Percentiles rank a stretch among this genome's conserved stretches.
Evolutionary conservation across 1,140 invertebrate genomes (phyloP).

Genomic region (Listronotus bonariensis): DNA sequence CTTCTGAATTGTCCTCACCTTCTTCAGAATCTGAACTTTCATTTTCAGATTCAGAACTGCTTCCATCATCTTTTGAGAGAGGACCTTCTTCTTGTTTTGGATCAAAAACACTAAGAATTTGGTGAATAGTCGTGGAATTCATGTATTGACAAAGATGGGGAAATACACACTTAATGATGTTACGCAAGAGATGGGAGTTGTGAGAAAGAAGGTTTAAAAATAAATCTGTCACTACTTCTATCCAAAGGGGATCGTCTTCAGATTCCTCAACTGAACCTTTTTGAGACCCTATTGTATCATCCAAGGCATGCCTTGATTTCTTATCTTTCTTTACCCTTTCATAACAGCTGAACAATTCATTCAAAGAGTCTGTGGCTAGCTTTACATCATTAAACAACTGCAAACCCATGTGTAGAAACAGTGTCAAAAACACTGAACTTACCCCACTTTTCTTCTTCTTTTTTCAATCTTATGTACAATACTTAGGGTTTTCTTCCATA

Average conservation of each 20-base stretch:
- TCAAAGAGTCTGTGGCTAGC: conserved; percentile 67
- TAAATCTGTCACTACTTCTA: conserved; percentile 78
- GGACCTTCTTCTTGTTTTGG: conserved; percentile 67
- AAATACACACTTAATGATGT: conserved; percentile 72
- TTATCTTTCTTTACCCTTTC: conserved; percentile 62
- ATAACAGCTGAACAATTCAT: conserved; percentile 72
- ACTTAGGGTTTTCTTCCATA: conserved; percentile 65
- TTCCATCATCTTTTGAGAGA: conserved; percentile 57
- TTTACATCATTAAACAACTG: conserved; percentile 72
- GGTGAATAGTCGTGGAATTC: conserved; percentile 67
- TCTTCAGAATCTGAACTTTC: conserved; percentile 58
- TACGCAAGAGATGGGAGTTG: conserved; percentile 69
- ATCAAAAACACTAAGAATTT: conserved; percentile 75
- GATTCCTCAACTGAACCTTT: conserved; percentile 8
- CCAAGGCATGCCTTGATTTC: conserved; percentile 52
- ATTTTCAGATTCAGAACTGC: conserved; percentile 55
- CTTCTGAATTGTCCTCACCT: conserved; percentile 51
- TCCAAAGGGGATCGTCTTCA: conserved; percentile 70
- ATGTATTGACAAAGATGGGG: conserved; percentile 72
- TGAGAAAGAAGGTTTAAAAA: conserved; percentile 73
- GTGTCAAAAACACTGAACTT: conserved; percentile 64
- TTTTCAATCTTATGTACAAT: conserved; percentile 57
- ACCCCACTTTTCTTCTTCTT: conserved; percentile 50
- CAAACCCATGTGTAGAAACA: conserved; percentile 72
- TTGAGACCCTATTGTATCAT: conserved; percentile 43